Conservation (phyloP, 2,888 invertebrate genomes). For the Drosophila mayaguana region DNA sequence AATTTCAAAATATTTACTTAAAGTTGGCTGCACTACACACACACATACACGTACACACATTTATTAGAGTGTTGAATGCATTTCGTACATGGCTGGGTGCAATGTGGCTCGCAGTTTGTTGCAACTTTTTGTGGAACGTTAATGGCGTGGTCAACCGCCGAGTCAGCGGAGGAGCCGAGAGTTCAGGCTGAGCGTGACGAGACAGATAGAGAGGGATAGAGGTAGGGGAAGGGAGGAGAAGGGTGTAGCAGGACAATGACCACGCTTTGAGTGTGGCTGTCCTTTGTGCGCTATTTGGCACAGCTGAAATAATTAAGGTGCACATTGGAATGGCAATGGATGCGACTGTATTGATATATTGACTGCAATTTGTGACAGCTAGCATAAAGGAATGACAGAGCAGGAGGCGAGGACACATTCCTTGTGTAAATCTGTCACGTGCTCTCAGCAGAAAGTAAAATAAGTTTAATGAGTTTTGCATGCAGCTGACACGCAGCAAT, state of each 20-base stretch:
- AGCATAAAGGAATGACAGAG: slow-evolving; percentile 10
- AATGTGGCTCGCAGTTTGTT: slow-evolving; percentile 58
- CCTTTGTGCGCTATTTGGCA: slow-evolving; percentile 29
- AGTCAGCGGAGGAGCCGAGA: not conserved
- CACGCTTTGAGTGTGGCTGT: slow-evolving; percentile 9
- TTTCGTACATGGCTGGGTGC: slow-evolving; percentile 38
- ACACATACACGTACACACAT: slow-evolving; percentile 23
- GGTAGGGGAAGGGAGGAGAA: not conserved
- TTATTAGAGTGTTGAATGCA: slow-evolving; percentile 61
- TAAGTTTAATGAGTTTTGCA: slow-evolving; percentile 79
- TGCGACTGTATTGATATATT: slow-evolving; percentile 47
- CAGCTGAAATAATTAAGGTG: slow-evolving; percentile 70
- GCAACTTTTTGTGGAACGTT: slow-evolving; percentile 70
- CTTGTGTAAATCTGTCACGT: slow-evolving; percentile 67
- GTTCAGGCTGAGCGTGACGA: not conserved
- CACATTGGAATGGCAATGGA: slow-evolving; percentile 58
- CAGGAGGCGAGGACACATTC: slow-evolving; percentile 14
- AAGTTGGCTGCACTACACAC: slow-evolving; percentile 56
- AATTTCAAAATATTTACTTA: slow-evolving; percentile 81
- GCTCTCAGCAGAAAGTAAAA: slow-evolving; percentile 38
- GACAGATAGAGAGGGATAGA: not conserved
- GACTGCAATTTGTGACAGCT: slow-evolving; percentile 48
- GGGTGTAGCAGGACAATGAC: slow-evolving; percentile 29
- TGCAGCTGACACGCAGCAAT: slow-evolving; percentile 59
- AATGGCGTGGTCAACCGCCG: slow-evolving; percentile 69